These are phyloP conservation scores for Spea hammondii DNA, from an alignment of 2,797 vertebrate genomes.

Conservation along the genomic window DNA sequence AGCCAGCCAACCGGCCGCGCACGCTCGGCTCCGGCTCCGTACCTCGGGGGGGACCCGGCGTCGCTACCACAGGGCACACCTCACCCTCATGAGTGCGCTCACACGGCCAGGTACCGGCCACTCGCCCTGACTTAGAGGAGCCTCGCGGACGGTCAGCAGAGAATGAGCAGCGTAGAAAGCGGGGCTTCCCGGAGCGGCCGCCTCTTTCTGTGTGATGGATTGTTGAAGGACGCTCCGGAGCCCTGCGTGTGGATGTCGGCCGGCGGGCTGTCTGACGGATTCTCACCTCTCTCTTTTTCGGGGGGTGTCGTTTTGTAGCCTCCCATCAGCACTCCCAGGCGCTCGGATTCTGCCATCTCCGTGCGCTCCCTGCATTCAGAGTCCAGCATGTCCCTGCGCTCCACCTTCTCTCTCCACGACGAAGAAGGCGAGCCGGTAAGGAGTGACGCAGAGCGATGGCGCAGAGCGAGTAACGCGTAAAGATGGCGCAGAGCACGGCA, in stretches of 20 bases:
- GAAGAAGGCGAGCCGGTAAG: conserved; percentile 96
- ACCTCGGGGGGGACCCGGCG: conserved; percentile 33
- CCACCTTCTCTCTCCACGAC: conserved; percentile 95
- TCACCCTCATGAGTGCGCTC: neutral
- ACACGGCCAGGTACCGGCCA: neutral
- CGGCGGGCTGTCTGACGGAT: neutral
- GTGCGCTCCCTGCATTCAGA: conserved; percentile 94
- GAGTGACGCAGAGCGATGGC: conserved; percentile 50
- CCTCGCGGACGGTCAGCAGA: neutral
- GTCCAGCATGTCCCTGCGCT: conserved; percentile 97
- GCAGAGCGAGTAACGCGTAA: conserved; percentile 41
- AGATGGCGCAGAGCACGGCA: conserved; percentile 6
- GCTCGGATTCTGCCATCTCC: conserved; percentile 95
- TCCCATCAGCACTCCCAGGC: conserved; percentile 85
- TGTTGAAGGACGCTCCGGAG: neutral
- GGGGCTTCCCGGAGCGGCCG: neutral
- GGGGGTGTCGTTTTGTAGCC: conserved; percentile 66
- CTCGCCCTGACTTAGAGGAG: neutral
- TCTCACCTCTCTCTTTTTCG: neutral
- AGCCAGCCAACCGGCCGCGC: conserved; percentile 57
- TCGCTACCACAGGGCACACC: neutral
- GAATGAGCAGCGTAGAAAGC: neutral
- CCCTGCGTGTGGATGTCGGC: neutral
- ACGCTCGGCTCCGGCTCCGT: conserved; percentile 23
- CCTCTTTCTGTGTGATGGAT: neutral